Conservation (phyloP, 2,888 invertebrate genomes). For the Phaedon cochleariae region DNA sequence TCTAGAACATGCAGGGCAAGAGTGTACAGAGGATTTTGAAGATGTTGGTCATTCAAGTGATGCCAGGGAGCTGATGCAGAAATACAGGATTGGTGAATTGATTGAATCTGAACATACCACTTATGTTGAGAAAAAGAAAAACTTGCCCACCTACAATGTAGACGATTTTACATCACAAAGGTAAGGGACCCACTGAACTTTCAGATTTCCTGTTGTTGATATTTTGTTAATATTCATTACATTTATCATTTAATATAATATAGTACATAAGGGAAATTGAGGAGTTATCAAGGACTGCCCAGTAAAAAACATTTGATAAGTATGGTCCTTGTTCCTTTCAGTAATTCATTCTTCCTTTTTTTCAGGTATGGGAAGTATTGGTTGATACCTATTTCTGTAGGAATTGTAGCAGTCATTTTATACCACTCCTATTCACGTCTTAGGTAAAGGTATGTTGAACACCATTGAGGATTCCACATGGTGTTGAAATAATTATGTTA, state of each 20-base stretch:
- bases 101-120: slow-evolving; percentile 71
- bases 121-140: neutral
- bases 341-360: slow-evolving; percentile 41
- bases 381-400: slow-evolving; percentile 71
- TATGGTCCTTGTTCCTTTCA: neutral
- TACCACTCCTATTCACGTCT: slow-evolving; percentile 69
- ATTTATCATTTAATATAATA: too few species aligned
- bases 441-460: too few species aligned
- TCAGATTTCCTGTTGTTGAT: too few species aligned
- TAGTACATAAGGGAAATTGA: too few species aligned
- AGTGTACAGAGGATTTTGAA: slow-evolving; percentile 94
- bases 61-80: slow-evolving; percentile 92
- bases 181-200: neutral
- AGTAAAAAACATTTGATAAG: too few species aligned
- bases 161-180: neutral
- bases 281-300: too few species aligned
- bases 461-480: too few species aligned
- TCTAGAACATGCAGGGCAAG: slow-evolving; percentile 87
- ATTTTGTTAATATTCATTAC: too few species aligned
- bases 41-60: slow-evolving; percentile 99
- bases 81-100: slow-evolving; percentile 89
- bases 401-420: slow-evolving; percentile 69
- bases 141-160: neutral
- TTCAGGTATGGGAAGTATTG: slow-evolving; percentile 66
- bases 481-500: too few species aligned